A percentile compares a stretch with the other conserved stretches of the same genome.
phyloP scores from a whole-genome alignment of 2,888 invertebrate genomes.

The Mechanitis messenoides region DNA sequence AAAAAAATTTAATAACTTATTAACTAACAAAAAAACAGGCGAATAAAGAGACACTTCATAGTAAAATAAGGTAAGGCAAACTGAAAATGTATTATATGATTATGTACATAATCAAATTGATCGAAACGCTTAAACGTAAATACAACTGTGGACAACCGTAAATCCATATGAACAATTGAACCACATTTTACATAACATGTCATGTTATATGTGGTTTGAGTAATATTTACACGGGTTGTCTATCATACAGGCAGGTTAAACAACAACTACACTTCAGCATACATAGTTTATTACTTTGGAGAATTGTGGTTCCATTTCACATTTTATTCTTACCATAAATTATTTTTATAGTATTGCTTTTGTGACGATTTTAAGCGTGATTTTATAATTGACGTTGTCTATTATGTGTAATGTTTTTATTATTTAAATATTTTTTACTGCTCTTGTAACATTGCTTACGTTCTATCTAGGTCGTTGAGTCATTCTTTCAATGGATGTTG shows the following conservation, averaged over 20 bases:
- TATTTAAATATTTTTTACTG: not conserved
- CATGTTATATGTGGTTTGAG: slow-evolving; percentile 9
- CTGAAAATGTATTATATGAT: too few species aligned
- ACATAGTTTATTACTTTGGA: slow-evolving; percentile 11
- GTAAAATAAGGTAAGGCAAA: too few species aligned
- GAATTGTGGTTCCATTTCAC: slow-evolving; percentile 4
- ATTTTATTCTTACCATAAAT: slow-evolving; percentile 1
- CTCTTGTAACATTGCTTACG: not conserved
- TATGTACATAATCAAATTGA: not conserved
- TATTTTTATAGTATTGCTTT: not conserved
- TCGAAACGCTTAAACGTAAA: not conserved
- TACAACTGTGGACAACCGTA: not conserved
- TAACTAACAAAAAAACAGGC: too few species aligned
- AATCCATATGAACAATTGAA: slow-evolving; percentile 7
- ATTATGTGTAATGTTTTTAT: not conserved
- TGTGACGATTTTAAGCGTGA: not conserved
- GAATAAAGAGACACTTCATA: too few species aligned
- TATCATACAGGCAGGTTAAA: slow-evolving; percentile 15
- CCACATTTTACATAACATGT: slow-evolving; percentile 8
- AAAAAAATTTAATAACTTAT: too few species aligned
- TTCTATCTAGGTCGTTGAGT: slow-evolving; percentile 1
- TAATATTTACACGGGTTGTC: slow-evolving; percentile 13
- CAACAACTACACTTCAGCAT: slow-evolving; percentile 11
- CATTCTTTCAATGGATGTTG: slow-evolving; percentile 4
- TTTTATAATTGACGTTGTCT: not conserved